phyloP scores from a whole-genome alignment of 2,888 invertebrate species.

The Hirtodrosophila duncani region DNA sequence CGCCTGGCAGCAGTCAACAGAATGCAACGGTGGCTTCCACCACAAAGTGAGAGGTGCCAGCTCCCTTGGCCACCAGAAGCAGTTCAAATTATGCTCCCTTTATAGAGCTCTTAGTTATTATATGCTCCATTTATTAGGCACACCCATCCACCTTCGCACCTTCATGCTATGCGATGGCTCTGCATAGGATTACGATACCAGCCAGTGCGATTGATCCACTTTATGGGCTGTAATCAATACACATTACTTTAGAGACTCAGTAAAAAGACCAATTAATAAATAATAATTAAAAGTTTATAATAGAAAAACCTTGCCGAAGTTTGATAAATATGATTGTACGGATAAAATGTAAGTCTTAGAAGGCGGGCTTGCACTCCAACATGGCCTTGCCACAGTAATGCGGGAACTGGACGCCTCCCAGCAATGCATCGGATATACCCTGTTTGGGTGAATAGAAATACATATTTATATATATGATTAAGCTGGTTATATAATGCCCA shows the following conservation, averaged over 20 bases:
- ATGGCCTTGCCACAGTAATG: constrained; percentile 85
- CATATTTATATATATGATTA: constrained; percentile 4
- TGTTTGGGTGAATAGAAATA: constrained; percentile 77
- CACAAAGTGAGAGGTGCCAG: constrained; percentile 43
- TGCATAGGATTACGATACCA: no score
- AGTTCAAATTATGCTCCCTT: constrained; percentile 10
- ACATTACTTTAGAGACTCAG: constrained; percentile 16
- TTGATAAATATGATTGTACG: constrained; percentile 44
- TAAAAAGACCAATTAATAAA: constrained; percentile 30
- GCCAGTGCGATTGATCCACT: not conserved
- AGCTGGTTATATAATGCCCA: no score
- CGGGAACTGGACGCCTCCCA: constrained; percentile 85
- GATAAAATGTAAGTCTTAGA: constrained; percentile 46
- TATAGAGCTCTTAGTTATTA: constrained; percentile 26
- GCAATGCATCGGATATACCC: constrained; percentile 83
- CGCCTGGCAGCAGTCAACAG: constrained; percentile 53
- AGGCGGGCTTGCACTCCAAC: constrained; percentile 82
- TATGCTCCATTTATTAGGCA: constrained; percentile 11
- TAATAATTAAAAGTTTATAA: constrained; percentile 56
- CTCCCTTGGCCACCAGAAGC: not conserved
- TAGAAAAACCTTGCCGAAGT: constrained; percentile 27
- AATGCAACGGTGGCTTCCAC: constrained; percentile 64
- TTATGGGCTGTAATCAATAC: no score
- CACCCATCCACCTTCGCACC: no score
- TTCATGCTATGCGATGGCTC: no score